phyloP scores from a whole-genome alignment of 2,797 vertebrate species.

The Coregonus ussuriensis region DNA sequence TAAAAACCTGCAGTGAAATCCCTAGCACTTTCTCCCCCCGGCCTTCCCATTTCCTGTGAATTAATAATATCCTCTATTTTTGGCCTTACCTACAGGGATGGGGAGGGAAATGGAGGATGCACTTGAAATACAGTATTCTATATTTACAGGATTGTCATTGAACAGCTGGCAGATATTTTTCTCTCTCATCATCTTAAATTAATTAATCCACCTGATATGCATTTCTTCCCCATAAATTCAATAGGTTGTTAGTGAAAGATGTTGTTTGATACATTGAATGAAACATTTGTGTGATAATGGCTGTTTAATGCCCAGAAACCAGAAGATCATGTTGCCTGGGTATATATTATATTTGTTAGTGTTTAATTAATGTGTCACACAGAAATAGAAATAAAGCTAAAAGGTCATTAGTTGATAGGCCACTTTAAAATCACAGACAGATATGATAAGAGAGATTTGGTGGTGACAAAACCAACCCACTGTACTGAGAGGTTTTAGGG shows the following conservation, averaged over 20 bases:
- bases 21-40: conserved; percentile 42
- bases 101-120: conserved; percentile 51
- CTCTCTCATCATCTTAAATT: conserved; percentile 4
- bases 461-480: not conserved
- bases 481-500: not conserved
- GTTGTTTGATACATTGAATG: not conserved
- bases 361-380: not conserved
- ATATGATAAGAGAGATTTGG: not conserved
- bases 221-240: not conserved
- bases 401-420: not conserved
- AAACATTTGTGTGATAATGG: not conserved
- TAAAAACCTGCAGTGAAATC: conserved; percentile 63
- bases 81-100: conserved; percentile 16
- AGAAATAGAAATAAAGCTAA: not conserved
- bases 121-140: conserved; percentile 37
- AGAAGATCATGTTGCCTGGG: not conserved
- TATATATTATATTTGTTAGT: not conserved
- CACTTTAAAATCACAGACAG: too few species aligned
- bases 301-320: not conserved
- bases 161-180: conserved; percentile 20
- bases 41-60: conserved; percentile 69
- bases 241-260: not conserved
- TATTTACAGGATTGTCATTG: conserved; percentile 40
- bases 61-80: conserved; percentile 71
- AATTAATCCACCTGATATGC: conserved; percentile 5